These are phyloP conservation scores for Bombus cullumanus DNA, from an alignment of 1,140 invertebrate species.

Conservation along the genomic window DNA sequence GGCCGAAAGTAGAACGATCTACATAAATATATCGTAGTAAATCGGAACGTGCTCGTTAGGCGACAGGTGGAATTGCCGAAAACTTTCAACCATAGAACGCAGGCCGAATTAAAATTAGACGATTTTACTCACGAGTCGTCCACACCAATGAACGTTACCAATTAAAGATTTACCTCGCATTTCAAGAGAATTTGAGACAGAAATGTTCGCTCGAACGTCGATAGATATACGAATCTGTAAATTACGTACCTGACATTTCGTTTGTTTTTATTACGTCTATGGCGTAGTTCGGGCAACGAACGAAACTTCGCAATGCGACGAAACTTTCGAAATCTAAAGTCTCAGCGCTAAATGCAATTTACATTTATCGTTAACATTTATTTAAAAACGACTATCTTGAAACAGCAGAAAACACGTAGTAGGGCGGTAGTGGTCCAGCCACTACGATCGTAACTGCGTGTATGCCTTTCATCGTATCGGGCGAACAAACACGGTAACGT, in stretches of 20 bases:
- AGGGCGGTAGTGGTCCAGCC: constrained; percentile 33
- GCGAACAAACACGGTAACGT: background rate
- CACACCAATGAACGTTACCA: background rate
- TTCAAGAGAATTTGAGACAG: background rate
- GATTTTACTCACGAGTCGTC: background rate
- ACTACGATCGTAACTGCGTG: background rate
- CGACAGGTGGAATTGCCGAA: no score
- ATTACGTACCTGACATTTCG: background rate
- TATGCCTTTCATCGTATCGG: background rate
- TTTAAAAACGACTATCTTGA: background rate
- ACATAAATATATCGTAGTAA: background rate
- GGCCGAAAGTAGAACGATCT: background rate
- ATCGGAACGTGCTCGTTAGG: no score
- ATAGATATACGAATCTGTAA: background rate
- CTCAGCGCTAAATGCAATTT: background rate
- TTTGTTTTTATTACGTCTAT: background rate
- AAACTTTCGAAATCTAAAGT: background rate
- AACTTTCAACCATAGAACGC: no score
- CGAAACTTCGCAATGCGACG: background rate
- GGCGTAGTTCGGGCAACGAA: background rate
- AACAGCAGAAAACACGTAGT: background rate
- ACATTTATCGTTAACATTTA: no score
- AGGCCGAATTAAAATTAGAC: background rate
- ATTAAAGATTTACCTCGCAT: background rate
- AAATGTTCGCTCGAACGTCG: background rate